Percentiles rank a stretch among this genome's conserved stretches.
Conservation (phyloP, 2,888 invertebrate species). For the Hydriomena furcata region DNA sequence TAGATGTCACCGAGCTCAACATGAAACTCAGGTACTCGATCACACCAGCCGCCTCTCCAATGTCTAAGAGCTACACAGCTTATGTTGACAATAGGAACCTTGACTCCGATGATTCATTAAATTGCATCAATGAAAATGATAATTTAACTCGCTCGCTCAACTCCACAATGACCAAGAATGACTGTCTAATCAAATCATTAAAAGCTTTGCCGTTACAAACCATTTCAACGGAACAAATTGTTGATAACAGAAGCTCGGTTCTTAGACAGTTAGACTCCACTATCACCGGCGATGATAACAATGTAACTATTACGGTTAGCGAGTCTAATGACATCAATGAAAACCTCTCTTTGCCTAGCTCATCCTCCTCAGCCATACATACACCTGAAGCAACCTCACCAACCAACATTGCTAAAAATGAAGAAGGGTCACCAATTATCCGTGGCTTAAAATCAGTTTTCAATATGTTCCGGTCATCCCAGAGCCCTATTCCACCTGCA, state of each 20-base stretch:
- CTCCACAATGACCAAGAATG: constrained; percentile 56
- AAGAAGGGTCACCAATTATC: constrained; percentile 72
- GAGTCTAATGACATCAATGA: constrained; percentile 58
- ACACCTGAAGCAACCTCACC: constrained; percentile 75
- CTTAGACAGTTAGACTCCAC: constrained; percentile 50
- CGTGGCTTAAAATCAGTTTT: constrained; percentile 72
- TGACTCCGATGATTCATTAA: constrained; percentile 50
- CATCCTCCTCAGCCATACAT: constrained; percentile 59
- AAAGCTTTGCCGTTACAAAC: constrained; percentile 63
- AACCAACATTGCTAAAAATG: constrained; percentile 61
- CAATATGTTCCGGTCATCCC: constrained; percentile 73
- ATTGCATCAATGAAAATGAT: constrained; percentile 46
- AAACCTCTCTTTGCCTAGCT: constrained; percentile 60
- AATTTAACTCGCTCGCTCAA: constrained; percentile 66
- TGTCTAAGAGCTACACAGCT: constrained; percentile 71
- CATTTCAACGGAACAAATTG: constrained; percentile 48
- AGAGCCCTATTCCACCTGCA: constrained; percentile 63
- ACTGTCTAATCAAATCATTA: constrained; percentile 50
- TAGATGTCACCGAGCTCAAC: constrained; percentile 73
- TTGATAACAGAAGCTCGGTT: constrained; percentile 50
- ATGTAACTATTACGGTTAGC: constrained; percentile 54
- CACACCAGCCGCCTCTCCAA: constrained; percentile 70
- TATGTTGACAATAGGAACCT: constrained; percentile 51
- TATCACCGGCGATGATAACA: constrained; percentile 38
- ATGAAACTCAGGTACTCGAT: constrained; percentile 74